A percentile compares a stretch with the other conserved stretches of the same genome.
These are phyloP conservation scores for Teinopalpus imperialis DNA, from an alignment of 2,888 invertebrate species.

Conservation along the genomic window DNA sequence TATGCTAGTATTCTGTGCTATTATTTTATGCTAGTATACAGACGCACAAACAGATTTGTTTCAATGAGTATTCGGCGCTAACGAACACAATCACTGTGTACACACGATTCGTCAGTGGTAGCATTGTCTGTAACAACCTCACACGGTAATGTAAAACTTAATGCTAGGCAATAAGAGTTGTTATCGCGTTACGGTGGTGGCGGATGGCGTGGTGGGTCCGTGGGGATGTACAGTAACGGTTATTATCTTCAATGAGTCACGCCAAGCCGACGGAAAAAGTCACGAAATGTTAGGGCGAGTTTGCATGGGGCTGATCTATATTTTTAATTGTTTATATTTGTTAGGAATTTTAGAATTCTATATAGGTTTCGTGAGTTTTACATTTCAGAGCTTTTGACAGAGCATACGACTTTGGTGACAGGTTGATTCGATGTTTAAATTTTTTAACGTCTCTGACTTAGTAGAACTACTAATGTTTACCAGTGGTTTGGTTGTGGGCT, in stretches of 20 bases:
- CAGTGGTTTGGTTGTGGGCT: no score
- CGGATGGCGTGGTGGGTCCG: slow-evolving; percentile 10
- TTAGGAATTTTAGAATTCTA: no score
- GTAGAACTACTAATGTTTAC: no score
- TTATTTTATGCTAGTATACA: slow-evolving; percentile 67
- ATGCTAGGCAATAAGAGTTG: not conserved
- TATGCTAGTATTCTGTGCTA: no score
- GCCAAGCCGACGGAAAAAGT: slow-evolving; percentile 35
- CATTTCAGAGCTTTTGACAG: no score
- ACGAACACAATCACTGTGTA: slow-evolving; percentile 18
- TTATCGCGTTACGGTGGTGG: not conserved
- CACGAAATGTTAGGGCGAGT: slow-evolving; percentile 30
- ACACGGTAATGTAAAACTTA: slow-evolving; percentile 1
- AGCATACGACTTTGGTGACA: no score
- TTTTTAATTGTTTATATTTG: no score
- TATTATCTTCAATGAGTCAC: slow-evolving; percentile 34
- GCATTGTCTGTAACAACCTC: not conserved
- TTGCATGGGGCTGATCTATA: slow-evolving; percentile 37
- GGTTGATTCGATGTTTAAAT: no score
- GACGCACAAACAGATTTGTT: slow-evolving; percentile 4
- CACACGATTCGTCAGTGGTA: not conserved
- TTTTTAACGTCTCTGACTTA: no score
- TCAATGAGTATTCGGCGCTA: not conserved
- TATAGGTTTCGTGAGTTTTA: no score
- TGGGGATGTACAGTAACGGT: slow-evolving; percentile 24